These are phyloP conservation scores for Cynodonichthys magdalenae DNA, from an alignment of 2,797 vertebrate species.

Conservation along the genomic window DNA sequence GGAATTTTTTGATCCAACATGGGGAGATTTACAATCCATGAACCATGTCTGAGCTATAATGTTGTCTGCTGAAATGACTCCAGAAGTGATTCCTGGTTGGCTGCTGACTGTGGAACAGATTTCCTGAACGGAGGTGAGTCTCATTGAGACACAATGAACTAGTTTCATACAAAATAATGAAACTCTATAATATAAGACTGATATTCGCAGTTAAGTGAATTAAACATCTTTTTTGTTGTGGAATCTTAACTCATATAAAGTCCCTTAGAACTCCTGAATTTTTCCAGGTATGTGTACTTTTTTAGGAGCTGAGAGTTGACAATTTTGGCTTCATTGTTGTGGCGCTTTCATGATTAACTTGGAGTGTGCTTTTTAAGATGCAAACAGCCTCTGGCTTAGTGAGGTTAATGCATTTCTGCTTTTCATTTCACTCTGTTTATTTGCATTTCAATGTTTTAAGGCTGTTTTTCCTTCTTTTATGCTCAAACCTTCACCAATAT, in stretches of 20 bases:
- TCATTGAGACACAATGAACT: too few species aligned
- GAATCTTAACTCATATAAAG: neutral
- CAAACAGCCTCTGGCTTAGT: neutral
- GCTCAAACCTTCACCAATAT: neutral
- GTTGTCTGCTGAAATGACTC: too few species aligned
- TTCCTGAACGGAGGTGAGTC: too few species aligned
- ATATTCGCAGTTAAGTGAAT: too few species aligned
- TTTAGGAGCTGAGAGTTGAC: neutral
- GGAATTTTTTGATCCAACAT: too few species aligned
- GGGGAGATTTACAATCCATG: too few species aligned
- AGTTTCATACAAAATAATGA: too few species aligned
- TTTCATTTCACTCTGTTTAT: neutral
- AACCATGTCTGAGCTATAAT: too few species aligned
- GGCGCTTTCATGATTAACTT: neutral
- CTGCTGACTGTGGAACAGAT: too few species aligned
- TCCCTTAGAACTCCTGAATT: neutral
- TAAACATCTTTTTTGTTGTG: neutral
- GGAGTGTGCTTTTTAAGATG: neutral
- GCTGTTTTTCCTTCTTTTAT: neutral
- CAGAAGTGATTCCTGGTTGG: too few species aligned
- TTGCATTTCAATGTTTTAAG: slow-evolving; percentile 14
- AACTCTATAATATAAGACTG: too few species aligned
- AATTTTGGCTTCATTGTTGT: neutral
- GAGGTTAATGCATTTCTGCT: neutral
- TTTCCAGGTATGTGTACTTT: neutral